These are phyloP conservation scores for Drosophila baimaii DNA, from an alignment of 1,140 invertebrate genomes.

Conservation along the genomic window DNA sequence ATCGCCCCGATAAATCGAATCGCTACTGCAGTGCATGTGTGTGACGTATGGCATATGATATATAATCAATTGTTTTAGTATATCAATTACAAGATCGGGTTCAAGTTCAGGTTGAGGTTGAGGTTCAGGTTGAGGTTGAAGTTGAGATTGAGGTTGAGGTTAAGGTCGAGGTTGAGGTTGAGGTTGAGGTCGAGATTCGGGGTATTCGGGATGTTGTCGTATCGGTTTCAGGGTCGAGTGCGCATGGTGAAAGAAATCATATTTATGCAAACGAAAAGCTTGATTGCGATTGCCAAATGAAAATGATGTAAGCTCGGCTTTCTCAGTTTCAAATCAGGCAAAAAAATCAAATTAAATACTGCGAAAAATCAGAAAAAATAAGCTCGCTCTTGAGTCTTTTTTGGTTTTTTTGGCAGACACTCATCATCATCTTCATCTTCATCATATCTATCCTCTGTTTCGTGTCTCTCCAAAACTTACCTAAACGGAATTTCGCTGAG, in stretches of 20 bases:
- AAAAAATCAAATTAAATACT: conserved; percentile 30
- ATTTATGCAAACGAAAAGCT: conserved; percentile 30
- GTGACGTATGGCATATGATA: conserved; percentile 34
- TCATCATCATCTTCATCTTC: no score
- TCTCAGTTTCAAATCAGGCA: conserved; percentile 30
- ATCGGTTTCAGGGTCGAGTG: conserved; percentile 21
- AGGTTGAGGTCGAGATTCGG: neutral
- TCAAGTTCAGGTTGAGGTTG: neutral
- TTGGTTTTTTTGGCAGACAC: no score
- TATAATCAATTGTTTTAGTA: conserved; percentile 35
- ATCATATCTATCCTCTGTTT: no score
- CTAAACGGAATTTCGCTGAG: conserved; percentile 91
- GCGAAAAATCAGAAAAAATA: conserved; percentile 27
- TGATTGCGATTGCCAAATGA: conserved; percentile 21
- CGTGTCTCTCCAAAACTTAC: no score
- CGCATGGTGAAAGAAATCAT: conserved; percentile 42
- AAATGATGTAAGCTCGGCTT: conserved; percentile 20
- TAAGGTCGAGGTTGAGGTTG: conserved; percentile 5
- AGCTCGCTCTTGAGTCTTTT: conserved; percentile 25
- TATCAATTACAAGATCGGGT: conserved; percentile 3
- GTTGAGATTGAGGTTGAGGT: neutral
- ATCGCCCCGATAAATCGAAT: conserved; percentile 88
- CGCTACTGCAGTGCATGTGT: conserved; percentile 69
- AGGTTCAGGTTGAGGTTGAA: neutral
- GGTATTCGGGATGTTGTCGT: conserved; percentile 3